Evolutionary conservation across 2,888 invertebrate species (phyloP).

Genomic region (Megaustenia siamemsis): DNA sequence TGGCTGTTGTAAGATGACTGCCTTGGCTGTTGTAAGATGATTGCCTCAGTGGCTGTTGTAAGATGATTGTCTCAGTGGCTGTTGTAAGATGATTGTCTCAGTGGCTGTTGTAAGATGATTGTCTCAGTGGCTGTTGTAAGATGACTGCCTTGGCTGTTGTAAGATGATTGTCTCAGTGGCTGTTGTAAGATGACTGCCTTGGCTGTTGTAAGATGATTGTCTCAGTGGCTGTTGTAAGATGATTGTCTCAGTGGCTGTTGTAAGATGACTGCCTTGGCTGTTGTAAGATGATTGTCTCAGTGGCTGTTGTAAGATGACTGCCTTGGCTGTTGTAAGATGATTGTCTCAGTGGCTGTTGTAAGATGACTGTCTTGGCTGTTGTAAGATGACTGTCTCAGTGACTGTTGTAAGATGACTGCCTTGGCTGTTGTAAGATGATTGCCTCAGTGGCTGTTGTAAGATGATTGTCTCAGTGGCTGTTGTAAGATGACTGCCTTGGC

Average conservation of each 20-base stretch:
- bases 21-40: too few relatives aligned
- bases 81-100: neutral
- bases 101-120: slow-evolving; percentile 3
- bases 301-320: neutral
- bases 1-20: neutral
- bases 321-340: neutral
- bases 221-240: neutral
- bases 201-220: neutral
- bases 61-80: too few relatives aligned
- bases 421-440: too few relatives aligned
- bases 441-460: too few relatives aligned
- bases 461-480: too few relatives aligned
- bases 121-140: neutral
- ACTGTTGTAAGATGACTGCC: neutral
- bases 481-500: neutral
- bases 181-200: too few relatives aligned
- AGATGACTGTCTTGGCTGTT: too few relatives aligned
- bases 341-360: neutral
- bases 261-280: neutral
- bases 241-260: neutral
- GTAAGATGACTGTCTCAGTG: neutral
- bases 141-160: neutral
- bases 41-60: too few relatives aligned
- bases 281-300: neutral
- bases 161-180: neutral